phyloP scores from a whole-genome alignment of 2,113 vertebrate genomes.

The Planiliza haematocheilus region DNA sequence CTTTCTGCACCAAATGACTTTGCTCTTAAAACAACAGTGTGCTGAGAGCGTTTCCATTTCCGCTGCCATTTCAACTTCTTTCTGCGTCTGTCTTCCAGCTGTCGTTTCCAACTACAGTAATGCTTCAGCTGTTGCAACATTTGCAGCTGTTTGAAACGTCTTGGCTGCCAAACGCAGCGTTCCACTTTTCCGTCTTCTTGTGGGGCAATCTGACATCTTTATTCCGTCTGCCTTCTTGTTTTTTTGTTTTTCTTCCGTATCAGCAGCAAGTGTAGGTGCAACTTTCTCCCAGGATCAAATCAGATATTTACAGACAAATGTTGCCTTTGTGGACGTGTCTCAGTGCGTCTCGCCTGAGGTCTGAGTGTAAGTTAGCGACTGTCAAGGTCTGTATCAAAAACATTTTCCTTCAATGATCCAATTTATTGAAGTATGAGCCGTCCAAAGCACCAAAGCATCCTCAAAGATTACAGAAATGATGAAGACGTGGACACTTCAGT shows the following conservation, averaged over 20 bases:
- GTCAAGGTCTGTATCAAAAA: conserved; percentile 7
- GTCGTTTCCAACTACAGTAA: neutral
- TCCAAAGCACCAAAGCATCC: neutral
- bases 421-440: neutral
- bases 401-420: neutral
- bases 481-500: neutral
- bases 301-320: conserved; percentile 15
- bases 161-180: neutral
- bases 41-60: neutral
- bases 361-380: neutral
- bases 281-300: neutral
- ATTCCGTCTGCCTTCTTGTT: neutral
- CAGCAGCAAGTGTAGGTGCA: neutral
- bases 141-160: neutral
- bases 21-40: neutral
- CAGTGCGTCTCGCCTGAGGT: conserved; percentile 7
- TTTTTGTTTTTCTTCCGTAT: neutral
- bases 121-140: too few relatives aligned
- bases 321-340: conserved; percentile 7
- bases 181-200: neutral
- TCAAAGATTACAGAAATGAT: neutral
- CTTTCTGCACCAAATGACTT: conserved; percentile 2
- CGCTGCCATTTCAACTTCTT: neutral
- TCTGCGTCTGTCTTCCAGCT: neutral
- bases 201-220: neutral